Evolutionary conservation across 2,113 vertebrate genomes (phyloP).

Genomic region (Bos javanicus): DNA sequence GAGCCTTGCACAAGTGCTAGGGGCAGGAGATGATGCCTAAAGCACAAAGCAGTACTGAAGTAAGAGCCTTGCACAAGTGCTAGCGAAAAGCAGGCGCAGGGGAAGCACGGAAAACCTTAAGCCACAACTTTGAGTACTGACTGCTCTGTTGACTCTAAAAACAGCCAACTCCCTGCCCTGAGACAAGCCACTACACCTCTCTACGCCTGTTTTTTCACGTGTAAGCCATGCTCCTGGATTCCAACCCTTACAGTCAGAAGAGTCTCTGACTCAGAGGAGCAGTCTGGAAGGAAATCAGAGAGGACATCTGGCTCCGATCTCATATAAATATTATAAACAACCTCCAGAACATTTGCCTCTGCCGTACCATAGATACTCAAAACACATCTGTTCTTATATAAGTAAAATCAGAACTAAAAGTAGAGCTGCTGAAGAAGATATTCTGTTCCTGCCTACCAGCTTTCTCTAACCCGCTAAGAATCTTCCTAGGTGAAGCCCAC

Average conservation of each 20-base stretch:
- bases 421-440: not conserved
- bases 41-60: not conserved
- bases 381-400: not conserved
- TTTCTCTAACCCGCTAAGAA: not conserved
- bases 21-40: not conserved
- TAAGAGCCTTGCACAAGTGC: not conserved
- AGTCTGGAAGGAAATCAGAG: not conserved
- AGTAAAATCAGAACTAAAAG: not conserved
- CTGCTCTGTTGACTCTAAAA: not conserved
- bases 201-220: not conserved
- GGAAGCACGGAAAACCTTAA: not conserved
- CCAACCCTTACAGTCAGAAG: not conserved
- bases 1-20: not conserved
- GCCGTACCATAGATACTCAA: not conserved
- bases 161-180: not conserved
- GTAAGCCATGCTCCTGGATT: not conserved
- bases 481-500: not conserved
- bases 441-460: not conserved
- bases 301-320: not conserved
- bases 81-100: not conserved
- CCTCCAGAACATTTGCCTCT: not conserved
- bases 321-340: not conserved
- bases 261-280: not conserved
- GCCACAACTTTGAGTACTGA: not conserved
- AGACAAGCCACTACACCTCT: not conserved